These are phyloP conservation scores for Phyllopteryx taeniolatus DNA, from an alignment of 2,113 vertebrate species.

Conservation along the genomic window DNA sequence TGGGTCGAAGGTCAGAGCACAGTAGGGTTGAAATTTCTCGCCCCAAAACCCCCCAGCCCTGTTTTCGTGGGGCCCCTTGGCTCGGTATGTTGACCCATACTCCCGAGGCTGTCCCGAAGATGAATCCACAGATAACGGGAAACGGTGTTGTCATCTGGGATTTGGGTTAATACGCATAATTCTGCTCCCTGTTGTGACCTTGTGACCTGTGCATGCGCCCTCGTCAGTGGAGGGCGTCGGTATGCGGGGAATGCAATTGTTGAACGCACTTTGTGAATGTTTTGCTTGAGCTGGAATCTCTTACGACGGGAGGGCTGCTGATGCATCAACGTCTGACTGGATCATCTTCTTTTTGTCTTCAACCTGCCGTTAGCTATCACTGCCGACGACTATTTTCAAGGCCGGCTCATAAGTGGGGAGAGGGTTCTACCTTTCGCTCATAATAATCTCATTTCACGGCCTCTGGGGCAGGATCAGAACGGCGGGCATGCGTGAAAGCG, in stretches of 20 bases:
- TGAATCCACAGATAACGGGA: constrained; percentile 44
- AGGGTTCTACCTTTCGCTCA: constrained; percentile 59
- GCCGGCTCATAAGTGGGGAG: constrained; percentile 27
- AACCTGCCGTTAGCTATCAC: constrained; percentile 37
- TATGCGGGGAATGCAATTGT: constrained; percentile 56
- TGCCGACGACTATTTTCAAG: constrained; percentile 27
- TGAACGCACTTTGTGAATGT: constrained; percentile 41
- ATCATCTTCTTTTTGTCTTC: constrained; percentile 10
- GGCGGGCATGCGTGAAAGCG: constrained; percentile 26
- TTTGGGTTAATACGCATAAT: constrained; percentile 47
- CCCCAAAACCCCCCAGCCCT: constrained; percentile 16
- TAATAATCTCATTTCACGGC: constrained; percentile 65
- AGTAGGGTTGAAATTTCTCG: constrained; percentile 29
- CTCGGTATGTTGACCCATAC: constrained; percentile 33
- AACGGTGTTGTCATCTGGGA: constrained; percentile 39
- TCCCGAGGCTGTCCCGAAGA: constrained; percentile 20
- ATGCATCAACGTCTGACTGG: constrained; percentile 16
- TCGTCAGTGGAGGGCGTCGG: constrained; percentile 48
- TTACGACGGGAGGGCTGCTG: constrained; percentile 30
- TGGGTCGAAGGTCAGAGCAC: constrained; percentile 34
- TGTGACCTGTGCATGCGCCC: constrained; percentile 51
- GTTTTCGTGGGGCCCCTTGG: constrained; percentile 1
- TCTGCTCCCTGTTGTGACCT: constrained; percentile 38
- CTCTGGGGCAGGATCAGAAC: constrained; percentile 47
- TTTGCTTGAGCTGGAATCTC: constrained; percentile 53